These are phyloP conservation scores for Callinectes sapidus DNA, from an alignment of 2,888 invertebrate genomes.

Conservation along the genomic window DNA sequence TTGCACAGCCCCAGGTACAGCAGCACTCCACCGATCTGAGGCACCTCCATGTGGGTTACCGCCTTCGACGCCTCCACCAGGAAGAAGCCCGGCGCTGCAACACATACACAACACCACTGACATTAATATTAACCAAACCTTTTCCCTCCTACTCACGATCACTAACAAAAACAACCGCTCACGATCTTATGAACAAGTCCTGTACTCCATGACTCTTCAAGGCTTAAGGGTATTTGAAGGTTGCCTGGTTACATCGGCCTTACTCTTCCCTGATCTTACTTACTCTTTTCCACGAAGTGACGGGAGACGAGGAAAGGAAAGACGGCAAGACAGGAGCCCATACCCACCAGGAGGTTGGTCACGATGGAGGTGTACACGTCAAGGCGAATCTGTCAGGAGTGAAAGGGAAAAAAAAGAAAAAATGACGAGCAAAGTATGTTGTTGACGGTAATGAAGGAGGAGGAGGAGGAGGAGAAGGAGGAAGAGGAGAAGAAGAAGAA, in stretches of 20 bases:
- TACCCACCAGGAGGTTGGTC: conserved; percentile 42
- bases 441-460: not conserved
- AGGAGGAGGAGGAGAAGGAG: not conserved
- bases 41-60: conserved; percentile 44
- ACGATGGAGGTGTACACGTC: conserved; percentile 53
- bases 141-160: too few relatives aligned
- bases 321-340: conserved; percentile 51
- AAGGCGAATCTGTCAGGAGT: conserved; percentile 48
- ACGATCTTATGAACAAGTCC: too few relatives aligned
- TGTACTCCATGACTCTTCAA: too few relatives aligned
- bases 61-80: conserved; percentile 61
- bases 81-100: conserved; percentile 65
- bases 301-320: conserved; percentile 52
- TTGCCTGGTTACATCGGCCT: not conserved
- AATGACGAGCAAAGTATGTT: too few relatives aligned
- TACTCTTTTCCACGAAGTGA: not conserved
- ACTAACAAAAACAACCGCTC: too few relatives aligned
- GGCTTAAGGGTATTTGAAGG: too few relatives aligned
- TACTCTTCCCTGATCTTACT: conserved; percentile 14
- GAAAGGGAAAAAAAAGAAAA: not conserved
- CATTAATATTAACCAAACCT: not conserved
- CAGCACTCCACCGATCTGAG: conserved; percentile 55
- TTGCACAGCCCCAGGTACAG: conserved; percentile 51
- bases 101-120: not conserved
- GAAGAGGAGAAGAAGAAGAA: not conserved